Base-by-base conservation (phyloP, 2,113 vertebrate species). In the Cervus canadensis region DNA sequence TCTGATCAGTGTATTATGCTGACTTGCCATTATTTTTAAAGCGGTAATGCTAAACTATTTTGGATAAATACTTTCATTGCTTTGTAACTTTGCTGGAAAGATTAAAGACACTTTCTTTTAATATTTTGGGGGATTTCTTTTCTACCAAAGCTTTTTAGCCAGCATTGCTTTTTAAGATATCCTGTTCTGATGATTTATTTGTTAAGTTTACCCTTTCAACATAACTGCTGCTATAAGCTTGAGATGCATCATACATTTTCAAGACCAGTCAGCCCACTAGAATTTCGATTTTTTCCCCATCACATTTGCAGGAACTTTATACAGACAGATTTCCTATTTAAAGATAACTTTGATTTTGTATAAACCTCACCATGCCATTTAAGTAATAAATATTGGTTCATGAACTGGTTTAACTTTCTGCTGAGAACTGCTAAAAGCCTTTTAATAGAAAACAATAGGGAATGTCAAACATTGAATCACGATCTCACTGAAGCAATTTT, bases 361-460 rank as follows among this genome's bases (percentile, higher is more conserved):
- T 87, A 96, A 97, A 94, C 94, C 67, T 98, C 78, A 82, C 0
- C 0, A 30, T 95, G 28, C 59, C 89, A 33, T 97, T 98, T 95
- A 95, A 89, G 97, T 98, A 95, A 93, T 89, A 96, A 1, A 94
- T 95, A 96, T 71, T 87, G 83, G 0, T 26, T 0, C 84, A 71
- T 97, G 95, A 96, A 85, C 84, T 90, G 94, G 48, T 97, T 97
- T 97, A 90, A 96, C 89, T 97, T 98, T 97, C 64, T 98, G 76
- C 92, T 98, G 96, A 97, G 95, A 97, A 93, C 87, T 97, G 62
- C 28, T 97, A 96, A 97, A 93, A 96, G 64, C 96, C 92, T 97
- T 98, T 98, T 98, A 97, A 97, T 97, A 98, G 95, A 97, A 98
- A 98, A 98, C 93, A 98, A 97, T 97, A 91, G 92, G 50, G 76